Conservation (phyloP, 2,113 vertebrate genomes). For the Platysteira castanea region DNA sequence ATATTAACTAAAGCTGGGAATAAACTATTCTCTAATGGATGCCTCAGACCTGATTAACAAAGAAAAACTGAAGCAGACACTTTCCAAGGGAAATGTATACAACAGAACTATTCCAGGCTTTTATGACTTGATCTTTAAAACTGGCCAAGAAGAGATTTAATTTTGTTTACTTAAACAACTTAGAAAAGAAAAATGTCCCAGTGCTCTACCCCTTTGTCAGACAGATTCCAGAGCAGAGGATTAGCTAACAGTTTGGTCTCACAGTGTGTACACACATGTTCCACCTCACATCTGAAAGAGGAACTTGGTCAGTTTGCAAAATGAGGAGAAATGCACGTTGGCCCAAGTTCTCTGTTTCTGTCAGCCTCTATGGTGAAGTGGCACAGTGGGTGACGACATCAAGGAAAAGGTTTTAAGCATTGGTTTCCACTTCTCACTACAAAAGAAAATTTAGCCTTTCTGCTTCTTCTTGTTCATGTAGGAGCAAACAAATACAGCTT, state of each 20-base stretch:
- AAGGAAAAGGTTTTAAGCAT: neutral
- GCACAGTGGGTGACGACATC: neutral
- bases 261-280: neutral
- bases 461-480: neutral
- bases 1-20: neutral
- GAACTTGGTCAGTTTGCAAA: neutral
- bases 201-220: neutral
- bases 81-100: neutral
- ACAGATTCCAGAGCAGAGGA: neutral
- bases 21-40: neutral
- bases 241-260: neutral
- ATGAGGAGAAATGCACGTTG: neutral
- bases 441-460: neutral
- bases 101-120: neutral
- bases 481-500: neutral
- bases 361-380: neutral
- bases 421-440: neutral
- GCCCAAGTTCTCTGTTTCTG: neutral
- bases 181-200: neutral
- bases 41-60: neutral
- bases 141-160: neutral
- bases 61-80: neutral
- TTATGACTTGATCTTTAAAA: slow-evolving; percentile 10
- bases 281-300: neutral
- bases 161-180: slow-evolving; percentile 30